Evolutionary conservation across 2,888 invertebrate species (phyloP).

Genomic region (Archips xylosteana): DNA sequence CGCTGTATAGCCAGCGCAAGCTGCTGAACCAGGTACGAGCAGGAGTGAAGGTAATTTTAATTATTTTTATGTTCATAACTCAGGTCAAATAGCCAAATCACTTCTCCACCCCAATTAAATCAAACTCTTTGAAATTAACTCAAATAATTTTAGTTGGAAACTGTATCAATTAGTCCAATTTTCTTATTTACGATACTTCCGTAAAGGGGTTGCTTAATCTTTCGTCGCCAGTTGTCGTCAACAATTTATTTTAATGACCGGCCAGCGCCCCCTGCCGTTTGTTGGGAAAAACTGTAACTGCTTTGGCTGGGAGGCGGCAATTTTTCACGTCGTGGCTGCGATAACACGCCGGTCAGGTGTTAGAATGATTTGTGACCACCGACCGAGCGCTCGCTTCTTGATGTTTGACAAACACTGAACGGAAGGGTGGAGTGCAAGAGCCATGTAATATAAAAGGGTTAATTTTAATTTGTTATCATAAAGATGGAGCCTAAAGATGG

Average conservation of each 20-base stretch:
- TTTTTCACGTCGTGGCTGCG: conserved; percentile 79
- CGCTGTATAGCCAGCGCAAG: no score
- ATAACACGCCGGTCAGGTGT: conserved; percentile 80
- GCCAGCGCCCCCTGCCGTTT: conserved; percentile 60
- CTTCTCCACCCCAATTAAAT: conserved; percentile 19
- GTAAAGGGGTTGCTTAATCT: conserved; percentile 39
- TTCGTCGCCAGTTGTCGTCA: conserved; percentile 67
- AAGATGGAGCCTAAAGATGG: no score
- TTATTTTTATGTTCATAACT: not conserved
- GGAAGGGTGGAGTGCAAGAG: conserved; percentile 22
- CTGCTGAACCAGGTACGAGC: no score
- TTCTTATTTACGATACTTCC: conserved; percentile 40
- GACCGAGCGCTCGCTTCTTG: conserved; percentile 52
- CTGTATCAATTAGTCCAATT: conserved; percentile 33
- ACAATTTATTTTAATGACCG: conserved; percentile 77
- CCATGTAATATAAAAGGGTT: not conserved
- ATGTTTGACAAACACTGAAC: conserved; percentile 59
- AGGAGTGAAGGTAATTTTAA: no score
- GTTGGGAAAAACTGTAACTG: conserved; percentile 71
- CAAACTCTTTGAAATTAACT: conserved; percentile 23
- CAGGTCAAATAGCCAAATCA: not conserved
- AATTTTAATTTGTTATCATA: not conserved
- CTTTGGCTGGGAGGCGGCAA: conserved; percentile 69
- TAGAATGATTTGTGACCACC: conserved; percentile 79
- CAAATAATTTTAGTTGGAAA: conserved; percentile 27